Evolutionary conservation across 2,888 invertebrate genomes (phyloP), one percentile per base, ranked within the genome.

Genomic region (Luperina testacea): DNA sequence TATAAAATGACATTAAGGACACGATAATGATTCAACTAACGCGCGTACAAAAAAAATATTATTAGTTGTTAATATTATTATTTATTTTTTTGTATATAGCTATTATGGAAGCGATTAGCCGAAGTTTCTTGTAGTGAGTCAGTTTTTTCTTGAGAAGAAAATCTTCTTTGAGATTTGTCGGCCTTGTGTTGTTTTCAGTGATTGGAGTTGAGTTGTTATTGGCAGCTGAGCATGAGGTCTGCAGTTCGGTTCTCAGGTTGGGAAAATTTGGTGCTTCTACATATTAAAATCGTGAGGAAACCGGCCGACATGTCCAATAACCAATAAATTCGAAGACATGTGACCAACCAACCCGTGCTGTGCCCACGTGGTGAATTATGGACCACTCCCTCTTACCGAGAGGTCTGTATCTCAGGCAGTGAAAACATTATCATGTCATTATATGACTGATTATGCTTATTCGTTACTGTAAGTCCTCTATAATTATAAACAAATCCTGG

Each of bases 1-100:
- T 85, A 83, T 78, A 83, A 88, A 86, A 86, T 88, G 81, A 82
- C 88, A 87, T 88, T 88, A 88, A 82, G 87, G 88, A 84, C 88
- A 72, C 78, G 64, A 65, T 88, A 86, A 88, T 88, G 87, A 88
- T 84, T 88, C 88, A 87, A 88, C 81, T 88, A 88, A 78, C 80
- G 72, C 68, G 27, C 67, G 20, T 11, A 75, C 82, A 87, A 87
- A 88, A 88, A 88, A 88, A 86, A 84, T 78, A 87, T 81, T 86
- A 84, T 82, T 87, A 87, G 78, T 81, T 57, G 81, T 85, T 84
- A 86, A 83, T 85, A 88, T 87, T 78, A 78, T 78, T 82, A 78
- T 74, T 87, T 88, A 79, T 82, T 85, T 88, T 88, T 87, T 87
- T 83, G 78, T 72, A 73, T 75, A 13, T 6, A 48, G 68, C 74